Evolutionary conservation across 2,888 invertebrate genomes (phyloP).

Genomic region (Leptura quadrifasciata): DNA sequence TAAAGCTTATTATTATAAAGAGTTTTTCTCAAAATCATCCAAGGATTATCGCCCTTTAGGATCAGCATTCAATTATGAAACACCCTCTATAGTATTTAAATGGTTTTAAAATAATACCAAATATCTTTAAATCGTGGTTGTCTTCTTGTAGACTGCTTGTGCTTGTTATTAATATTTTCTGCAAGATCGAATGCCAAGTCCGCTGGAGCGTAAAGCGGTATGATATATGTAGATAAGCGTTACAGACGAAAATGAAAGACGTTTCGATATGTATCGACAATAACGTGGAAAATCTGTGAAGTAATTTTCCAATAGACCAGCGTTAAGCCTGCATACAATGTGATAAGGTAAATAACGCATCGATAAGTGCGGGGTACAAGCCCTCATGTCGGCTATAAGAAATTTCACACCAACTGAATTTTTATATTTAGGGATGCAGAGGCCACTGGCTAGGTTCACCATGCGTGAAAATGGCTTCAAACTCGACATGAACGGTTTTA

Average conservation of each 20-base stretch:
- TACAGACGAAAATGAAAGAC: neutral
- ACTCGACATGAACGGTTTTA: conserved; percentile 50
- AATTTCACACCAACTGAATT: conserved; percentile 73
- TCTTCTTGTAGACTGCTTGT: too few relatives aligned
- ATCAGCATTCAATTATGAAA: too few relatives aligned
- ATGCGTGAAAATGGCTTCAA: conserved; percentile 70
- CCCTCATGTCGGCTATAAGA: conserved; percentile 58
- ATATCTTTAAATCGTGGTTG: too few relatives aligned
- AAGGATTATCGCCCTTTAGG: too few relatives aligned
- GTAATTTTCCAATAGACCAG: conserved; percentile 70
- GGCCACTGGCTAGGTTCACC: conserved; percentile 53
- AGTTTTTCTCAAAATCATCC: too few relatives aligned
- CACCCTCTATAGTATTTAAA: too few relatives aligned
- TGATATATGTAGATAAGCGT: neutral
- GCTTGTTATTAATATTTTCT: too few relatives aligned
- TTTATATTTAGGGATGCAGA: conserved; percentile 72
- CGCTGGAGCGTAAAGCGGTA: neutral
- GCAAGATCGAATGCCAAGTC: too few relatives aligned
- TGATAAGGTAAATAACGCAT: conserved; percentile 68
- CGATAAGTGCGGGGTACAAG: conserved; percentile 61
- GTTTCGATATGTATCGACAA: conserved; percentile 2
- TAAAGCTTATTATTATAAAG: too few relatives aligned
- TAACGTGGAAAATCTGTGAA: conserved; percentile 56
- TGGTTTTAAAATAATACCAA: too few relatives aligned
- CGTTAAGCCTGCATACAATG: conserved; percentile 71